Evolutionary conservation across 2,113 vertebrate genomes (phyloP).

Genomic region (Isurus oxyrinchus): DNA sequence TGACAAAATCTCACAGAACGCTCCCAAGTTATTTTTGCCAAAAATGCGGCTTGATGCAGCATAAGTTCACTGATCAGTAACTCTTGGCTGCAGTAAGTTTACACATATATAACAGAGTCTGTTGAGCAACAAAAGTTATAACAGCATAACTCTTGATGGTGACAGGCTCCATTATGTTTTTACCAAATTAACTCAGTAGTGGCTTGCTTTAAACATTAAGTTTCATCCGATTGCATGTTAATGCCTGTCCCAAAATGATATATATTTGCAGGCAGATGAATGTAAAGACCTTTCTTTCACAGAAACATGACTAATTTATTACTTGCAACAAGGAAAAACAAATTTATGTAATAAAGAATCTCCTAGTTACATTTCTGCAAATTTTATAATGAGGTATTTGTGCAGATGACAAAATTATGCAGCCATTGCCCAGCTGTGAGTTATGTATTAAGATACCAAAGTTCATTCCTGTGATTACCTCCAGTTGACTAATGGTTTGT

Average conservation of each 20-base stretch:
- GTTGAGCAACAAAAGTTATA: background rate
- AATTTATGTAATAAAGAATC: background rate
- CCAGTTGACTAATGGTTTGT: slow-evolving; percentile 3
- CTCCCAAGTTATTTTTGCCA: background rate
- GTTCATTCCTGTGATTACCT: slow-evolving; percentile 7
- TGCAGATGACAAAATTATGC: slow-evolving; percentile 20
- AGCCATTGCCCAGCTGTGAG: background rate
- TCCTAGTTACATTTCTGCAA: background rate
- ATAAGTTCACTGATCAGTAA: background rate
- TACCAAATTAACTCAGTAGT: background rate
- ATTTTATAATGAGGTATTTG: slow-evolving; percentile 2
- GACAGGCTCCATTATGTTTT: background rate
- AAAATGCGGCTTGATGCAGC: background rate
- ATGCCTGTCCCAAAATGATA: background rate
- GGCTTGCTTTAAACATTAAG: background rate
- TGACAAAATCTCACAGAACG: background rate
- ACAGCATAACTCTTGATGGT: background rate
- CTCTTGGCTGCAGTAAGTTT: background rate
- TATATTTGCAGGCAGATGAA: background rate
- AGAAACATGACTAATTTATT: slow-evolving; percentile 25
- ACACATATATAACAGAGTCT: background rate
- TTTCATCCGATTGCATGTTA: background rate
- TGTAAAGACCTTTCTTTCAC: background rate
- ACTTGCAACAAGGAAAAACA: background rate
- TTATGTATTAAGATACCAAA: background rate